Evolutionary conservation across 2,888 invertebrate species (phyloP).

Genomic region (Apamea anceps): DNA sequence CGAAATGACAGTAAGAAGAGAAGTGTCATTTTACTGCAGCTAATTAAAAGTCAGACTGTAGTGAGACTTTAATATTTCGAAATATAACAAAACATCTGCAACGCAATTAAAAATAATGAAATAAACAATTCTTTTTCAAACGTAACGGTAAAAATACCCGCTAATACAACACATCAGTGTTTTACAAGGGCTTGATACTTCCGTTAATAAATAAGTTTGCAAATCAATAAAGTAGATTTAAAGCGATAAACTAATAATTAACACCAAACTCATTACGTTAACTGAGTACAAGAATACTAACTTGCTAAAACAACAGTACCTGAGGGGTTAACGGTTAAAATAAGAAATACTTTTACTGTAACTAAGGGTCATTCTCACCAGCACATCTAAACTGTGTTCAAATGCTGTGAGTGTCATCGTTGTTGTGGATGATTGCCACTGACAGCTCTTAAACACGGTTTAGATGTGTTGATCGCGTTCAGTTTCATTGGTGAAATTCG

Average conservation of each 20-base stretch:
- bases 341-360: constrained; percentile 24
- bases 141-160: constrained; percentile 7
- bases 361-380: not conserved
- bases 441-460: not conserved
- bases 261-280: constrained; percentile 40
- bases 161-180: not conserved
- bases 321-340: constrained; percentile 53
- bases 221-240: constrained; percentile 37
- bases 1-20: no score
- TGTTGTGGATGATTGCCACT: not conserved
- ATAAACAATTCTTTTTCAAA: not conserved
- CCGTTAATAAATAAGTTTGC: constrained; percentile 5
- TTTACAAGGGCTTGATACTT: constrained; percentile 24
- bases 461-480: not conserved
- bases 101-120: not conserved
- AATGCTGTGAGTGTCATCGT: not conserved
- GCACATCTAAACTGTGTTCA: not conserved
- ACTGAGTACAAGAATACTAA: constrained; percentile 66
- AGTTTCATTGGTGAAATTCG: not conserved
- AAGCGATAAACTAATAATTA: constrained; percentile 41
- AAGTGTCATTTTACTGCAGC: no score
- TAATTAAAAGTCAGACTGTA: no score
- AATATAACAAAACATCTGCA: not conserved
- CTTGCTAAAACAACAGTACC: constrained; percentile 62
- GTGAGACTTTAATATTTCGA: constrained; percentile 3